Percentiles rank a stretch among this genome's conserved stretches.
These are phyloP conservation scores for Leptatherina wallacei DNA, from an alignment of 2,797 vertebrate genomes.

Conservation along the genomic window DNA sequence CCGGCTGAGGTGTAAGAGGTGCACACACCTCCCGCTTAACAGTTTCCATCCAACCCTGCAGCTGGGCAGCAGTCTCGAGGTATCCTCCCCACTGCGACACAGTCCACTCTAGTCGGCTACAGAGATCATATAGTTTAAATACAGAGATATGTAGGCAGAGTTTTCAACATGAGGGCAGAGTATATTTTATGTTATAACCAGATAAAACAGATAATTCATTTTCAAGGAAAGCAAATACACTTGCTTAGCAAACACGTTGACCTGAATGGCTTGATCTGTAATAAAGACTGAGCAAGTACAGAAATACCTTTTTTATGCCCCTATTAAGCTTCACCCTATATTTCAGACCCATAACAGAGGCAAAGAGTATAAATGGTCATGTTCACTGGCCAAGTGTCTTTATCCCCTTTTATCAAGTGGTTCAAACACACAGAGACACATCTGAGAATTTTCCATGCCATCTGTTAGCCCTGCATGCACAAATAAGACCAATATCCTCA, in stretches of 20 bases:
- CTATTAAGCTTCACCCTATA: neutral
- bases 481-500: conserved; percentile 58
- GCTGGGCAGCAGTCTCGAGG: conserved; percentile 87
- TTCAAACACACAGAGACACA: conserved; percentile 53
- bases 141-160: neutral
- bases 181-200: no score
- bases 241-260: neutral
- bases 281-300: neutral
- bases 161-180: no score
- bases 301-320: conserved; percentile 1
- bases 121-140: conserved; percentile 4
- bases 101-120: conserved; percentile 91
- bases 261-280: neutral
- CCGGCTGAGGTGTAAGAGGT: conserved; percentile 87
- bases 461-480: conserved; percentile 62
- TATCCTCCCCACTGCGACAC: conserved; percentile 93
- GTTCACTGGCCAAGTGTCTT: conserved; percentile 34
- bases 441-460: conserved; percentile 58
- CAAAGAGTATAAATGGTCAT: conserved; percentile 24
- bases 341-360: conserved; percentile 22
- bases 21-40: conserved; percentile 87
- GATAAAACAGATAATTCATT: neutral
- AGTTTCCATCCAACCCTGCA: conserved; percentile 93
- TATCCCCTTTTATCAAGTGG: conserved; percentile 35
- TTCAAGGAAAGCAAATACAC: neutral